Evolutionary conservation across 2,888 invertebrate genomes (phyloP).

Genomic region (Drosophila neutralis): DNA sequence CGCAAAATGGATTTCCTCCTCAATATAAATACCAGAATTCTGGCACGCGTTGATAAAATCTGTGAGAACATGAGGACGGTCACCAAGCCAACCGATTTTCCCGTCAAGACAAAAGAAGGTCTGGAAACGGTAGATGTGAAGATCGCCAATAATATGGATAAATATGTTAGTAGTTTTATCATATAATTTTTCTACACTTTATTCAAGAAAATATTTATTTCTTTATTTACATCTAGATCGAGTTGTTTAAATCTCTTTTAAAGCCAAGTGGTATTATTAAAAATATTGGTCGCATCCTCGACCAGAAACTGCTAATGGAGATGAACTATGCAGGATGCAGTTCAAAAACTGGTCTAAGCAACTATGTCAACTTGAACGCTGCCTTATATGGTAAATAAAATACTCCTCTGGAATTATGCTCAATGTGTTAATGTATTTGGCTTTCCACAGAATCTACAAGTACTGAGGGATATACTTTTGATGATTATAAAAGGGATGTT

Average conservation of each 20-base stretch:
- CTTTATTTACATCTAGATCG: constrained; percentile 18
- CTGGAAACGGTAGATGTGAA: constrained; percentile 41
- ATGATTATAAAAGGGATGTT: constrained; percentile 40
- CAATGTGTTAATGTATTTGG: neutral
- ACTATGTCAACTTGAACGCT: constrained; percentile 41
- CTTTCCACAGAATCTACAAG: constrained; percentile 36
- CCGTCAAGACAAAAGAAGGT: constrained; percentile 32
- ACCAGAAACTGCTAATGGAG: constrained; percentile 37
- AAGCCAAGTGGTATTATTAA: constrained; percentile 44
- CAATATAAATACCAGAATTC: constrained; percentile 46
- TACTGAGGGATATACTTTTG: constrained; percentile 47
- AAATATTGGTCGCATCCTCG: constrained; percentile 47
- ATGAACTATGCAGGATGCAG: constrained; percentile 47
- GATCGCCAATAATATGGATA: constrained; percentile 38
- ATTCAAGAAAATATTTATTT: neutral
- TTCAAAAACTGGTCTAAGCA: constrained; percentile 39
- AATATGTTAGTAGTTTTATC: constrained; percentile 42
- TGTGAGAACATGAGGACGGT: constrained; percentile 34
- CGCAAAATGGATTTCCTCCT: constrained; percentile 52
- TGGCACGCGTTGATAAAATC: constrained; percentile 49
- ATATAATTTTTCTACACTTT: neutral
- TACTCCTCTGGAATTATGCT: neutral
- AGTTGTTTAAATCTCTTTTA: constrained; percentile 39
- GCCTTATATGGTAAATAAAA: constrained; percentile 44
- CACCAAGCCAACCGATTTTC: constrained; percentile 38